A percentile compares a stretch with the other conserved stretches of the same genome.
Conservation (phyloP, 2,113 vertebrate genomes). For the Gymnobelideus leadbeateri region DNA sequence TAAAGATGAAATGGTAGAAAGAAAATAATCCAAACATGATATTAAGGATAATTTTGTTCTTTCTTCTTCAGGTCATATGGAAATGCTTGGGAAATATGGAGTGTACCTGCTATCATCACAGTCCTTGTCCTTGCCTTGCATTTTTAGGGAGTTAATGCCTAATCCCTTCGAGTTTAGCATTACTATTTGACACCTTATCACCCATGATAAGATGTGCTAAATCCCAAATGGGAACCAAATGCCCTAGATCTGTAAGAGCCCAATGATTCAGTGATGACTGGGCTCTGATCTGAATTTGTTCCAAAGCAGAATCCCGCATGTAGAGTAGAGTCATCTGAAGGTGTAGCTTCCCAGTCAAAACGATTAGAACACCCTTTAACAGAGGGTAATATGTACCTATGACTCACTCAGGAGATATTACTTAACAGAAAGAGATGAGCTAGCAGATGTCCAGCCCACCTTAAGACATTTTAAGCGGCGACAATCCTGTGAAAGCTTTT, state of each 20-base stretch:
- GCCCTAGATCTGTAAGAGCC: conserved; percentile 16
- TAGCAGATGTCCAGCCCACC: conserved; percentile 54
- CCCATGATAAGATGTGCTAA: not conserved
- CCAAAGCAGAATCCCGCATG: conserved; percentile 36
- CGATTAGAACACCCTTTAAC: conserved; percentile 36
- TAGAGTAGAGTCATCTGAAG: conserved; percentile 37
- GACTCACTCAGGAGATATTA: conserved; percentile 56
- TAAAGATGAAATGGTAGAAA: not conserved
- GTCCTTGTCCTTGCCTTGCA: not conserved
- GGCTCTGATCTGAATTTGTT: conserved; percentile 44
- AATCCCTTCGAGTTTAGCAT: not conserved
- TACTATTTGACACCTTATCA: conserved; percentile 3
- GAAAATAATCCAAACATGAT: not conserved
- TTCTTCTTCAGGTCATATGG: conserved; percentile 45
- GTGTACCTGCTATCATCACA: conserved; percentile 17
- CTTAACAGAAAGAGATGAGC: conserved; percentile 43
- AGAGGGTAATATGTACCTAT: conserved; percentile 16
- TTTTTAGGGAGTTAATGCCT: not conserved
- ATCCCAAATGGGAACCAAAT: conserved; percentile 16
- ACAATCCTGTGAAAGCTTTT: conserved; percentile 67
- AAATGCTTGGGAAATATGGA: conserved; percentile 14
- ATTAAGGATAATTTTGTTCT: conserved; percentile 40
- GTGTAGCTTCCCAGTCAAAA: conserved; percentile 18
- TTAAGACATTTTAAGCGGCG: conserved; percentile 64
- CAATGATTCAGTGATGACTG: conserved; percentile 26